These are phyloP conservation scores for Colletes gigas DNA, from an alignment of 1,140 invertebrate genomes.

Conservation along the genomic window DNA sequence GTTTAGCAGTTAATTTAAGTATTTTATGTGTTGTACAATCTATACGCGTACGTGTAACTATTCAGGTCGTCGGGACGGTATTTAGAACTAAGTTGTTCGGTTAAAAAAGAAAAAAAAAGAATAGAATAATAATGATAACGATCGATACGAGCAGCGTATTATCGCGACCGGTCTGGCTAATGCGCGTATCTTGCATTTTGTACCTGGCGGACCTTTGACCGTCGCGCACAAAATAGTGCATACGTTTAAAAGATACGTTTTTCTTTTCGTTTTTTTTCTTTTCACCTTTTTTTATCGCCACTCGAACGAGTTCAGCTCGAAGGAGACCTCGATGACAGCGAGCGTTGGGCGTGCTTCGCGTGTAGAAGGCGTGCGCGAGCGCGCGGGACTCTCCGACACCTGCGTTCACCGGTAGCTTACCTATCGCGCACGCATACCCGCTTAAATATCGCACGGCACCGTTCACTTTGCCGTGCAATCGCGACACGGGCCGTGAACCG, in stretches of 20 bases:
- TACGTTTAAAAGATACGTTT: slow-evolving; percentile 21
- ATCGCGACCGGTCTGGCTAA: slow-evolving; percentile 10
- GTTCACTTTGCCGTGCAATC: slow-evolving; percentile 50
- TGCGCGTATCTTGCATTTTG: slow-evolving; percentile 8
- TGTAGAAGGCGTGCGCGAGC: slow-evolving; percentile 49
- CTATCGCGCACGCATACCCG: slow-evolving; percentile 51
- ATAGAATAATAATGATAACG: not conserved
- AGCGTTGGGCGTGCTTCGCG: slow-evolving; percentile 69
- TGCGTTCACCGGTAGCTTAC: slow-evolving; percentile 52
- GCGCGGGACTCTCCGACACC: slow-evolving; percentile 42
- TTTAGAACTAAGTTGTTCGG: not conserved
- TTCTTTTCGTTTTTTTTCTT: not conserved
- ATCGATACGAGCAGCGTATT: not conserved
- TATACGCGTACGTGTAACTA: not conserved
- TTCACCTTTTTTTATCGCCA: slow-evolving; percentile 21
- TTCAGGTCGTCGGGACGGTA: not conserved
- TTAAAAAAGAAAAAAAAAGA: not conserved
- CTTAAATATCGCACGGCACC: slow-evolving; percentile 36
- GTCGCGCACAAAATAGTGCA: slow-evolving; percentile 17
- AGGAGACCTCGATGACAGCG: slow-evolving; percentile 68
- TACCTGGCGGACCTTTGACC: slow-evolving; percentile 34
- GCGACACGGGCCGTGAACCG: not conserved
- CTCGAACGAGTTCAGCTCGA: slow-evolving; percentile 35
- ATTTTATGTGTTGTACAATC: too few relatives aligned
- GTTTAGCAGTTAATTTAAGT: too few relatives aligned